phyloP scores from a whole-genome alignment of 2,888 invertebrate species.

The Mycalesis mineus region DNA sequence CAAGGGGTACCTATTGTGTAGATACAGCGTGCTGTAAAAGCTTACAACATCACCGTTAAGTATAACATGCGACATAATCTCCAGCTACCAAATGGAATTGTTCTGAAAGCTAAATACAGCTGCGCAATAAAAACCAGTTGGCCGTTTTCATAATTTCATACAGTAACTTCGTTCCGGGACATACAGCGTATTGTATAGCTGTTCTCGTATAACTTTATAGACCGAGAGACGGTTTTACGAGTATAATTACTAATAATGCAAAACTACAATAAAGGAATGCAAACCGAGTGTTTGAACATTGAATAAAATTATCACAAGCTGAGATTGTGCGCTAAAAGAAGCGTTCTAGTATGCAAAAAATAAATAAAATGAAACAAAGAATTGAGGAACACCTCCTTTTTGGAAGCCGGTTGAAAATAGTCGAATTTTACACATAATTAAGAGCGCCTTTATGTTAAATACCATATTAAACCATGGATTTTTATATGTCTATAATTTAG shows the following conservation, averaged over 20 bases:
- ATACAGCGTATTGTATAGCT: conserved; percentile 24
- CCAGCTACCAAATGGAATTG: conserved; percentile 27
- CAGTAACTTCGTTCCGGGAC: conserved; percentile 29
- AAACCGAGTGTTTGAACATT: conserved; percentile 22
- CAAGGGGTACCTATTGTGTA: conserved; percentile 2
- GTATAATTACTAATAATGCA: not conserved
- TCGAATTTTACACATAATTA: too few relatives aligned
- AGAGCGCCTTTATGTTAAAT: too few relatives aligned
- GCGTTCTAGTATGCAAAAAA: too few relatives aligned
- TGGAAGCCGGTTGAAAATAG: too few relatives aligned
- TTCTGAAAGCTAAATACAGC: conserved; percentile 26
- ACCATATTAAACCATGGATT: too few relatives aligned
- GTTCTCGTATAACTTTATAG: conserved; percentile 17
- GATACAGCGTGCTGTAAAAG: conserved; percentile 22
- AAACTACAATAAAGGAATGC: too few relatives aligned
- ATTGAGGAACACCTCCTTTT: too few relatives aligned
- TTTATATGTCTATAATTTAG: too few relatives aligned
- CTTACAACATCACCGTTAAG: conserved; percentile 20
- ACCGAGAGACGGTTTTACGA: not conserved
- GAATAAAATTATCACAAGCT: not conserved
- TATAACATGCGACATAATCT: conserved; percentile 24
- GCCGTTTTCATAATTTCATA: conserved; percentile 31
- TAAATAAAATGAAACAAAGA: too few relatives aligned
- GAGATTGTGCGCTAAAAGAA: too few relatives aligned
- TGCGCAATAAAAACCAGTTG: conserved; percentile 26